These are phyloP conservation scores for Podarcis muralis DNA, from an alignment of 2,113 vertebrate genomes.

Conservation along the genomic window DNA sequence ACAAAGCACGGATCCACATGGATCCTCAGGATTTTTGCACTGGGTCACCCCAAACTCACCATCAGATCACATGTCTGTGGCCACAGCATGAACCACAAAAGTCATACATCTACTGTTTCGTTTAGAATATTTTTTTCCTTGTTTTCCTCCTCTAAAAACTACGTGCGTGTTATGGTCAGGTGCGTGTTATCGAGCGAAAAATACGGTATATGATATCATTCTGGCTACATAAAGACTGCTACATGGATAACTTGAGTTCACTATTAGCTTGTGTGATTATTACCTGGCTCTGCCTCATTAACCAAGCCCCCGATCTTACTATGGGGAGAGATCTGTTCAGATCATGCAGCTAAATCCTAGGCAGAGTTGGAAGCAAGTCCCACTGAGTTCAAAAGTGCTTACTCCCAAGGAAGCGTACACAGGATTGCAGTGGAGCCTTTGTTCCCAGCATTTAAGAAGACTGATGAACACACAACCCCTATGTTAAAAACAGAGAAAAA, in stretches of 20 bases:
- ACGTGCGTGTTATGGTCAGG: too few species aligned
- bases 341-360: background rate
- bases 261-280: background rate
- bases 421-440: background rate
- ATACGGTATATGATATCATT: background rate
- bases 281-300: background rate
- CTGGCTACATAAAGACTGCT: background rate
- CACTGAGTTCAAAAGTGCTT: background rate
- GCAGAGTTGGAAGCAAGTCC: background rate
- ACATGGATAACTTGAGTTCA: background rate
- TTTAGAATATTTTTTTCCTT: too few species aligned
- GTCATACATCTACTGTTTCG: too few species aligned
- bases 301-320: background rate
- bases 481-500: background rate
- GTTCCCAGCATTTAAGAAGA: background rate
- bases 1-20: too few species aligned
- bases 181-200: too few species aligned
- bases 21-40: too few species aligned
- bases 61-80: too few species aligned
- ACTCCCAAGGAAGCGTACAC: background rate
- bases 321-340: background rate
- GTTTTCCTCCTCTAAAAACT: too few species aligned
- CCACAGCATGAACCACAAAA: too few species aligned
- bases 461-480: accelerated
- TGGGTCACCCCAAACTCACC: too few species aligned